Evolutionary conservation across 2,113 vertebrate species (phyloP).

Genomic region (Lonchura striata): DNA sequence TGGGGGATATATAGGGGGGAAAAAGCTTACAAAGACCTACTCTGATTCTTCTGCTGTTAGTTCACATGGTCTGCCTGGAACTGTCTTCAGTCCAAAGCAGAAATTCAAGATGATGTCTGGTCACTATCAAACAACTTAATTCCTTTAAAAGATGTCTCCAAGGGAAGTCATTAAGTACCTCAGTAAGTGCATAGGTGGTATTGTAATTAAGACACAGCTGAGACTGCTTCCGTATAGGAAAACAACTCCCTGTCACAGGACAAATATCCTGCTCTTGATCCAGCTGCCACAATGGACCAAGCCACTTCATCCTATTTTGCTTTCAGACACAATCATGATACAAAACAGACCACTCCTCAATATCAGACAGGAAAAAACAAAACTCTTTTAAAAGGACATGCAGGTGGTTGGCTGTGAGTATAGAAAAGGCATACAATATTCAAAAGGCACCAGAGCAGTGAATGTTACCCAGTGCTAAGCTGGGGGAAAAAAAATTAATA

Average conservation of each 20-base stretch:
- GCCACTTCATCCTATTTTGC: not conserved
- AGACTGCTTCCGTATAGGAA: constrained; percentile 8
- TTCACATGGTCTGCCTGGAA: not conserved
- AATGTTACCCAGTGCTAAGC: not conserved
- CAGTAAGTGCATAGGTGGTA: not conserved
- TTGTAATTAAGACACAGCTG: constrained; percentile 2
- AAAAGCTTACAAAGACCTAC: not conserved
- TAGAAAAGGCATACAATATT: not conserved
- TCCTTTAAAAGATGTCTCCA: constrained; percentile 38
- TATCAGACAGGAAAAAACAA: constrained; percentile 6
- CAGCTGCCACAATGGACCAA: not conserved
- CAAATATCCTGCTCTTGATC: constrained; percentile 9
- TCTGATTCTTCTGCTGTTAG: not conserved
- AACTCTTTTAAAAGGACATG: not conserved
- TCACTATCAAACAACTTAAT: constrained; percentile 14
- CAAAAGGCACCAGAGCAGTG: not conserved
- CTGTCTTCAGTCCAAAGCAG: not conserved
- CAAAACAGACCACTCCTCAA: not conserved
- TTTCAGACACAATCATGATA: not conserved
- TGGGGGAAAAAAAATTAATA: not conserved
- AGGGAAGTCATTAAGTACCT: constrained; percentile 12
- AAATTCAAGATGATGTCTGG: constrained; percentile 1
- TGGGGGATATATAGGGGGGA: rapidly evolving
- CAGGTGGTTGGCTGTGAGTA: not conserved
- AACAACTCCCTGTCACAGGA: constrained; percentile 7